Percentiles rank a stretch among this genome's conserved stretches.
Conservation (phyloP, 2,888 invertebrate genomes). For the Diploptera punctata region DNA sequence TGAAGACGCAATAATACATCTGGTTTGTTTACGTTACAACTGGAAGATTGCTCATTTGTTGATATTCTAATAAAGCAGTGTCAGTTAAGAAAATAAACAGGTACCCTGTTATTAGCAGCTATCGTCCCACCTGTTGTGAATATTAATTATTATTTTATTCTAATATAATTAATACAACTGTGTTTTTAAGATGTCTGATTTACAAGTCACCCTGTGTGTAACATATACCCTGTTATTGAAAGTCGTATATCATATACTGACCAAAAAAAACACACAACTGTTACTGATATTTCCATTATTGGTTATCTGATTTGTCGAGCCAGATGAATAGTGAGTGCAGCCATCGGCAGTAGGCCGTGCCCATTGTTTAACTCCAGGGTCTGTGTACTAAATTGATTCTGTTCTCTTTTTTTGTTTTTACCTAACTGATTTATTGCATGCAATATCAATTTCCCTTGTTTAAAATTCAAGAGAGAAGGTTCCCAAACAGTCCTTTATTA, state of each 20-base stretch:
- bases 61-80: too few species aligned
- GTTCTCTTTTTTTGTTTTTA: background rate
- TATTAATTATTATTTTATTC: too few species aligned
- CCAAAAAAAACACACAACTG: slow-evolving; percentile 2
- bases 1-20: too few species aligned
- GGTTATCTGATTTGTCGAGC: slow-evolving; percentile 16
- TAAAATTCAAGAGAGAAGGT: slow-evolving; percentile 1
- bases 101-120: too few species aligned
- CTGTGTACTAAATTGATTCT: slow-evolving; percentile 2
- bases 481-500: too few species aligned
- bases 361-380: background rate
- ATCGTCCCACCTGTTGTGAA: too few species aligned
- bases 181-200: too few species aligned
- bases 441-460: slow-evolving; percentile 11
- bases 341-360: background rate
- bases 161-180: too few species aligned
- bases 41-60: too few species aligned
- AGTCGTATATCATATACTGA: slow-evolving; percentile 9
- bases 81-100: too few species aligned
- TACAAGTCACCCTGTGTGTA: background rate
- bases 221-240: slow-evolving; percentile 6
- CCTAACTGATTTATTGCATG: background rate
- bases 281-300: slow-evolving; percentile 11
- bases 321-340: background rate
- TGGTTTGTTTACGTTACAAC: too few species aligned